Percentiles rank a stretch among this genome's conserved stretches.
phyloP scores from a whole-genome alignment of 1,140 invertebrate genomes.

The Eueides isabella region DNA sequence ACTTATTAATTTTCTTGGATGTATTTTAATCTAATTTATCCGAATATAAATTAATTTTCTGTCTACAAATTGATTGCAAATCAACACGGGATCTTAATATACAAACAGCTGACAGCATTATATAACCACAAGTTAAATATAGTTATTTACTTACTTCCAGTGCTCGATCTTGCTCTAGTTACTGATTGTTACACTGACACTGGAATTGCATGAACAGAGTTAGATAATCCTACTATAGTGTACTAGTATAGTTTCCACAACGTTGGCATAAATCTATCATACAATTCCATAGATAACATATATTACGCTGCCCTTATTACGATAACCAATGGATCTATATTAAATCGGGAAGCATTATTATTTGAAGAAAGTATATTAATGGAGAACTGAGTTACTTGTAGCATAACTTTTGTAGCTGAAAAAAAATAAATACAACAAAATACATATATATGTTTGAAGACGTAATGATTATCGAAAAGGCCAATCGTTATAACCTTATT shows the following conservation, averaged over 20 bases:
- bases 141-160: neutral
- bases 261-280: no score
- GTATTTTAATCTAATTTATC: no score
- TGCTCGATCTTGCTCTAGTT: neutral
- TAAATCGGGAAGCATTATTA: no score
- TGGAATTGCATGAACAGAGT: neutral
- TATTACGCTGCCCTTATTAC: neutral
- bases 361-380: no score
- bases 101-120: neutral
- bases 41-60: no score
- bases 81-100: no score
- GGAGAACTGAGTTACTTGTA: neutral
- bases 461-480: neutral
- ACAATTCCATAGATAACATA: no score
- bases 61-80: no score
- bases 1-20: no score
- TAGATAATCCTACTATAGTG: neutral
- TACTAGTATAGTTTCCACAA: no score
- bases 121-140: neutral
- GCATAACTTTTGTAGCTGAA: no score
- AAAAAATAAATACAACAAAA: neutral
- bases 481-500: constrained; percentile 10
- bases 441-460: neutral
- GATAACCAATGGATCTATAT: neutral
- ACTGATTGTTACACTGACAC: neutral